Conservation (phyloP, 2,113 vertebrate species). For the Oenanthe oenanthe region DNA sequence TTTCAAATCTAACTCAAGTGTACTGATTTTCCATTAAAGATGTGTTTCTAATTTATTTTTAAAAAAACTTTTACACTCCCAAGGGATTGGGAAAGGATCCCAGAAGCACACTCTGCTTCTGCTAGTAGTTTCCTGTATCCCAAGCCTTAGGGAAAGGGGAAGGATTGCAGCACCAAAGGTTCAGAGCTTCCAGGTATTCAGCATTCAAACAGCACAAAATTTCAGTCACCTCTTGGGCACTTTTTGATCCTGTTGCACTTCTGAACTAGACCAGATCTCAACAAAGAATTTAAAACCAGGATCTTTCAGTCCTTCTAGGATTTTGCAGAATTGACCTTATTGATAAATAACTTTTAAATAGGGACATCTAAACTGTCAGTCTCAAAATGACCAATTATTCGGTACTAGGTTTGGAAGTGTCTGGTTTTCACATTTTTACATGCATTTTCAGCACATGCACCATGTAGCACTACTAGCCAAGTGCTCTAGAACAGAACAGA, state of each 20-base stretch:
- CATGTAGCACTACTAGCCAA: not conserved
- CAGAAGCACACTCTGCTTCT: not conserved
- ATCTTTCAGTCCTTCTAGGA: not conserved
- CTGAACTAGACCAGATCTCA: not conserved
- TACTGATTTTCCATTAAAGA: not conserved
- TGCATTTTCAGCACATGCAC: not conserved
- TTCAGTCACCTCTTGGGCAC: not conserved
- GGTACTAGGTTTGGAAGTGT: not conserved
- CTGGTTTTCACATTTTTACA: not conserved
- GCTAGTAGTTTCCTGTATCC: not conserved
- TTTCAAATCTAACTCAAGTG: not conserved
- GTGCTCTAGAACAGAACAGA: not conserved
- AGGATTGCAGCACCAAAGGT: not conserved
- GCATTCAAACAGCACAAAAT: not conserved
- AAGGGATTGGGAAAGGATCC: not conserved
- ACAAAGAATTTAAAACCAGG: not conserved
- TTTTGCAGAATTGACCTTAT: not conserved
- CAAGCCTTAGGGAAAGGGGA: not conserved
- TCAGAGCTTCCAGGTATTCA: not conserved
- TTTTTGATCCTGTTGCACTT: not conserved
- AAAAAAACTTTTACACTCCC: not conserved
- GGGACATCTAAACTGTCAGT: not conserved
- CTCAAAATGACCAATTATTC: not conserved
- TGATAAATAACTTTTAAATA: not conserved
- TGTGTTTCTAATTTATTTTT: not conserved